Conservation (phyloP, 2,113 vertebrate species). For the Mandrillus leucophaeus region DNA sequence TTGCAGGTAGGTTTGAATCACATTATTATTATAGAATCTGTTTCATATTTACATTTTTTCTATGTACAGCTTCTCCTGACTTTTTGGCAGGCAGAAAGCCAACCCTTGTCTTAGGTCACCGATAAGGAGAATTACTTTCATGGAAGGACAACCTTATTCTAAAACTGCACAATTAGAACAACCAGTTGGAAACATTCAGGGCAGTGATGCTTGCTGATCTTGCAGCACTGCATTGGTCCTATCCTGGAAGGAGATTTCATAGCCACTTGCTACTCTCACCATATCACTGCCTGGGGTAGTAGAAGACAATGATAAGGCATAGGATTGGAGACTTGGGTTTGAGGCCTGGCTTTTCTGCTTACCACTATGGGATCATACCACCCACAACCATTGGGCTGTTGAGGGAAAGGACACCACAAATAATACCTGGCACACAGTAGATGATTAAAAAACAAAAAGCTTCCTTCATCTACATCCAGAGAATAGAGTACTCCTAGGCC, state of each 20-base stretch:
- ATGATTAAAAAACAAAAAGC: background rate
- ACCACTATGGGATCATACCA: background rate
- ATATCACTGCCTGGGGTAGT: background rate
- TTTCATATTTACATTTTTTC: background rate
- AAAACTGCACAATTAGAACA: background rate
- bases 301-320: background rate
- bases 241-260: background rate
- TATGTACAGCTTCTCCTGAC: accelerated
- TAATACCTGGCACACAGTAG: background rate
- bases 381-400: background rate
- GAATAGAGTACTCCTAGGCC: background rate
- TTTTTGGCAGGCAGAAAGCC: background rate
- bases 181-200: background rate
- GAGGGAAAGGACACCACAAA: background rate
- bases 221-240: background rate
- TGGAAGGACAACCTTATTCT: background rate
- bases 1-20: slow-evolving; percentile 86
- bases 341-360: background rate
- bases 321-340: background rate
- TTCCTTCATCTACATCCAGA: background rate
- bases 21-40: background rate
- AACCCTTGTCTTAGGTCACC: background rate
- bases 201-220: background rate
- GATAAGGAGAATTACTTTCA: background rate
- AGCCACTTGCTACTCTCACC: background rate